These are phyloP conservation scores for Crenichthys baileyi DNA, from an alignment of 2,797 vertebrate species.

Conservation along the genomic window DNA sequence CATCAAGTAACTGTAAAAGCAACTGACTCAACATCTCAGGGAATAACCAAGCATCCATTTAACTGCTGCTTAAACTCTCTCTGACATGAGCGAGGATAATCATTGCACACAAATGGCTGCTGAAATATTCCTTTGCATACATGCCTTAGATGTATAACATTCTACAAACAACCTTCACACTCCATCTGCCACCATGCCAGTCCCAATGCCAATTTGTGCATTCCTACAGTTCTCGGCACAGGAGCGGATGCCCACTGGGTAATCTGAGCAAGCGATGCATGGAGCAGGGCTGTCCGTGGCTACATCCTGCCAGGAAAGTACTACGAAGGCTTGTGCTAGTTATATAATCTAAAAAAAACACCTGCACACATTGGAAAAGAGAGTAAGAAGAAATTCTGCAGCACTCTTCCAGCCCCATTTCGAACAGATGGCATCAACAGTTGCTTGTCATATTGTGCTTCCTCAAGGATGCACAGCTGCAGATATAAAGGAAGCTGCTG, in stretches of 20 bases:
- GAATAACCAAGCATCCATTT: constrained; percentile 38
- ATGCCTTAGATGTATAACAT: constrained; percentile 14
- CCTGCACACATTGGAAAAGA: neutral
- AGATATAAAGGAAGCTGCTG: constrained; percentile 23
- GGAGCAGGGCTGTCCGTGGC: constrained; percentile 55
- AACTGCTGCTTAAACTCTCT: constrained; percentile 33
- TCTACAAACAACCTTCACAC: constrained; percentile 73
- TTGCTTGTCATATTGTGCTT: constrained; percentile 63
- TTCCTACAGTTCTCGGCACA: constrained; percentile 55
- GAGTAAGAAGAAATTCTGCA: constrained; percentile 53
- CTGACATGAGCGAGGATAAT: constrained; percentile 23
- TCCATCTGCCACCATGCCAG: constrained; percentile 70
- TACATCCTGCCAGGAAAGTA: constrained; percentile 63
- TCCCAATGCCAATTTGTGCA: constrained; percentile 55
- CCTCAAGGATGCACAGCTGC: constrained; percentile 68
- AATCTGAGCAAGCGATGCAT: constrained; percentile 76
- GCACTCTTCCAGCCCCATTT: constrained; percentile 17
- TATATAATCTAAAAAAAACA: constrained; percentile 61
- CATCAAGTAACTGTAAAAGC: constrained; percentile 17
- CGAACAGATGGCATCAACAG: constrained; percentile 72
- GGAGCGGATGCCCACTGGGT: constrained; percentile 73
- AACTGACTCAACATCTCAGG: constrained; percentile 47
- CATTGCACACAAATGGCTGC: constrained; percentile 10
- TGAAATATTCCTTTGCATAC: constrained; percentile 12
- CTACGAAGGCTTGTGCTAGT: constrained; percentile 55